Evolutionary conservation across 1,140 invertebrate genomes (phyloP).

Genomic region (Archegozetes longisetosus): DNA sequence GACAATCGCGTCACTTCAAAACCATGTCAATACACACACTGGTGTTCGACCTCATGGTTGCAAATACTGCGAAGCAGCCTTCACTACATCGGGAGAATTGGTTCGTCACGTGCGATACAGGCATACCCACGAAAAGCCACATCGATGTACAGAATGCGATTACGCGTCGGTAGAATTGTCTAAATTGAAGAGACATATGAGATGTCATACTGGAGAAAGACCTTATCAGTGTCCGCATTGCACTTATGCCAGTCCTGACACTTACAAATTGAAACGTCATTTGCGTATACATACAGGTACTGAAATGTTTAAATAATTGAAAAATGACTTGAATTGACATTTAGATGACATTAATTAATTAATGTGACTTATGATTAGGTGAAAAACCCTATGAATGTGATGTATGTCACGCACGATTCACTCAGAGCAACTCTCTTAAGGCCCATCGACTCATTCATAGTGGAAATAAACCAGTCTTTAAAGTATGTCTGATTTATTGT

Average conservation of each 20-base stretch:
- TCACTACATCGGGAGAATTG: slow-evolving; percentile 88
- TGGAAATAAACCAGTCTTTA: slow-evolving; percentile 73
- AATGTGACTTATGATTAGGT: slow-evolving; percentile 21
- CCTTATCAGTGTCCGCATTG: slow-evolving; percentile 84
- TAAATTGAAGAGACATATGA: slow-evolving; percentile 78
- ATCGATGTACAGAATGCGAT: slow-evolving; percentile 83
- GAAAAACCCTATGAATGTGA: slow-evolving; percentile 47
- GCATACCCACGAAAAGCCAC: slow-evolving; percentile 88
- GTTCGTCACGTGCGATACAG: slow-evolving; percentile 78
- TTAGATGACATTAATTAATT: background rate
- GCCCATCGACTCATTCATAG: slow-evolving; percentile 88
- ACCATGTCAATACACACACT: slow-evolving; percentile 92
- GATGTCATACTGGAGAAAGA: slow-evolving; percentile 74
- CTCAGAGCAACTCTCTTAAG: slow-evolving; percentile 87
- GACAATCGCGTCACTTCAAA: slow-evolving; percentile 76
- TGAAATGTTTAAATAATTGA: slow-evolving; percentile 1
- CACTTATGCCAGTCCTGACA: slow-evolving; percentile 92
- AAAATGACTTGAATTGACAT: slow-evolving; percentile 2
- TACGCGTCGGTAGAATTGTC: slow-evolving; percentile 87
- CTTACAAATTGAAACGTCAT: slow-evolving; percentile 69
- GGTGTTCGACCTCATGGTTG: slow-evolving; percentile 87
- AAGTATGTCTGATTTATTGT: slow-evolving; percentile 8
- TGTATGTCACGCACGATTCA: slow-evolving; percentile 57
- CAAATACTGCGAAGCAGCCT: slow-evolving; percentile 77
- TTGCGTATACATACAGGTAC: slow-evolving; percentile 39